Evolutionary conservation across 2,888 invertebrate genomes (phyloP).

Genomic region (Oegoconia quadripuncta): DNA sequence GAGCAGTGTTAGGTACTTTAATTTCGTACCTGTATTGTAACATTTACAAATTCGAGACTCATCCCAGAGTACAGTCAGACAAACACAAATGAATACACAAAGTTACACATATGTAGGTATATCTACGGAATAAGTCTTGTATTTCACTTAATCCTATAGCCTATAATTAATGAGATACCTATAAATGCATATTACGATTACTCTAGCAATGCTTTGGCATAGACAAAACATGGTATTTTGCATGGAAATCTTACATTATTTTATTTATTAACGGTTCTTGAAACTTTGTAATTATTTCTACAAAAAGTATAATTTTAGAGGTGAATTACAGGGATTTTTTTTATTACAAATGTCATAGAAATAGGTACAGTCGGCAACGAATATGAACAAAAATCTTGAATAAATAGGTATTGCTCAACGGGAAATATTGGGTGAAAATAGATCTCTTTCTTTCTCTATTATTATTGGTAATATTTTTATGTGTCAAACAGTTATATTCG

Average conservation of each 20-base stretch:
- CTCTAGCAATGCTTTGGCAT: slow-evolving; percentile 80
- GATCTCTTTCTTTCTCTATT: too few species aligned
- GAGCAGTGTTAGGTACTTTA: slow-evolving; percentile 1
- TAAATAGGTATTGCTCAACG: too few species aligned
- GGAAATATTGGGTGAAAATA: too few species aligned
- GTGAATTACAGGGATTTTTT: too few species aligned
- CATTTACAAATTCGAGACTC: slow-evolving; percentile 58
- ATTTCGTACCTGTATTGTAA: slow-evolving; percentile 18
- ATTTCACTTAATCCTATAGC: slow-evolving; percentile 59
- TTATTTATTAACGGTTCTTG: slow-evolving; percentile 18
- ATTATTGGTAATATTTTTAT: too few species aligned
- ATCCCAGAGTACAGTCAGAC: slow-evolving; percentile 49
- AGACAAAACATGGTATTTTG: slow-evolving; percentile 74
- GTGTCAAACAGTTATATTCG: too few species aligned
- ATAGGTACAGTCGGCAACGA: too few species aligned
- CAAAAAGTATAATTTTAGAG: too few species aligned
- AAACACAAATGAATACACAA: slow-evolving; percentile 56
- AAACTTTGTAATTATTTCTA: too few species aligned
- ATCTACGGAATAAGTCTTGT: slow-evolving; percentile 76
- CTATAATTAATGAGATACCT: slow-evolving; percentile 76
- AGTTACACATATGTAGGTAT: slow-evolving; percentile 41
- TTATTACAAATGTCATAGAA: too few species aligned
- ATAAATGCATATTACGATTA: slow-evolving; percentile 78
- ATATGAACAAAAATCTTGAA: too few species aligned
- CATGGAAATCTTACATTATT: slow-evolving; percentile 25